phyloP scores from a whole-genome alignment of 2,797 vertebrate species.

The Sebastes hubbsi region DNA sequence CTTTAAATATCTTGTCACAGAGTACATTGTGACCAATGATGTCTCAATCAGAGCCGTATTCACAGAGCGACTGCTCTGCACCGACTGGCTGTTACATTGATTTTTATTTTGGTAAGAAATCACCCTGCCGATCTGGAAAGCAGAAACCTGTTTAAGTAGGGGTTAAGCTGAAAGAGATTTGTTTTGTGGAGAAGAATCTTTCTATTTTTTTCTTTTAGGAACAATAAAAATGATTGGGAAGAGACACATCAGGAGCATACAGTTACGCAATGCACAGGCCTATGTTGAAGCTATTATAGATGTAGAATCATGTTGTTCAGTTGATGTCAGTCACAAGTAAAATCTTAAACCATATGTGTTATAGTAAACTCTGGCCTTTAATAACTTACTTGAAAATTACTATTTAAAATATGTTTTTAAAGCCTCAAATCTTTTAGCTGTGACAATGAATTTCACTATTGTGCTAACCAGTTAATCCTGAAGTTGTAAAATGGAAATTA shows the following conservation, averaged over 20 bases:
- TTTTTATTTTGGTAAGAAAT: slow-evolving; percentile 13
- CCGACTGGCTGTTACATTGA: not conserved
- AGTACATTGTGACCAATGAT: slow-evolving; percentile 7
- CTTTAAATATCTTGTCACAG: slow-evolving; percentile 16
- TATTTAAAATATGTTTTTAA: not conserved
- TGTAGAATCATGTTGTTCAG: not conserved
- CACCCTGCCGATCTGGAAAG: not conserved
- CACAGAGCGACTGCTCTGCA: slow-evolving; percentile 9
- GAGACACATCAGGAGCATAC: not conserved
- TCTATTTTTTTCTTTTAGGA: not conserved
- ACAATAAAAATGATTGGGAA: not conserved
- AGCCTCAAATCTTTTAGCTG: not conserved
- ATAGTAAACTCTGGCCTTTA: not conserved
- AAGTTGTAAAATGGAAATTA: not conserved
- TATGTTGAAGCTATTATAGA: not conserved
- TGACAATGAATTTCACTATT: not conserved
- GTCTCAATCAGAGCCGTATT: slow-evolving; percentile 44
- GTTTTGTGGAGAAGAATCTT: not conserved
- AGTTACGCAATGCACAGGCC: not conserved
- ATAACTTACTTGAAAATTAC: not conserved
- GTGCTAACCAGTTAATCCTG: not conserved
- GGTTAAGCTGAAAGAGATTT: not conserved
- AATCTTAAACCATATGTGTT: not conserved
- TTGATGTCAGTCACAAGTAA: not conserved
- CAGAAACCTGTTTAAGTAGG: not conserved